These are phyloP conservation scores for Cynaeus angustus DNA, from an alignment of 2,888 invertebrate species.

Conservation along the genomic window DNA sequence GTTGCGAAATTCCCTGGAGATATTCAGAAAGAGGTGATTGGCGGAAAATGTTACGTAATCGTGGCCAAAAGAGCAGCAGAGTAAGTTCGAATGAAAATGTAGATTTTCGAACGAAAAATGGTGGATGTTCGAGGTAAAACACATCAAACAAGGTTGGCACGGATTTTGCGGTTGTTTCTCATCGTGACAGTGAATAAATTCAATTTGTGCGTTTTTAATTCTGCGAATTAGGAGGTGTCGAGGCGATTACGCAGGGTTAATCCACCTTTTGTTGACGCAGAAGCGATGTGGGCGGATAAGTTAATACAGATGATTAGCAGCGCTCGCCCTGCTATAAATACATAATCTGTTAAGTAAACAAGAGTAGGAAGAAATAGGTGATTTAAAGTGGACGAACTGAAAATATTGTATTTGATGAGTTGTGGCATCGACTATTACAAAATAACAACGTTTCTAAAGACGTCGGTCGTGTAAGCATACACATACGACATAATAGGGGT, in stretches of 20 bases:
- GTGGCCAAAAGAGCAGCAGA: neutral
- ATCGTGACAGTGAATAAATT: no score
- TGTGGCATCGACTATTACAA: conserved; percentile 7
- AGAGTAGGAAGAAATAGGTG: neutral
- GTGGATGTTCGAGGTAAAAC: no score
- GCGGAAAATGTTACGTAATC: conserved; percentile 1
- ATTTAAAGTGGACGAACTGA: no score
- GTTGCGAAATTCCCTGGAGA: conserved; percentile 1
- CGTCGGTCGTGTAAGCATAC: conserved; percentile 3
- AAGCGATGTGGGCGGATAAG: conserved; percentile 2
- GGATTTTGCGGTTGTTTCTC: no score
- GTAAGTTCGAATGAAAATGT: no score
- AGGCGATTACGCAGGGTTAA: conserved; percentile 1
- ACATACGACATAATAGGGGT: conserved; percentile 4
- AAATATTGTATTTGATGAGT: neutral
- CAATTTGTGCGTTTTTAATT: neutral
- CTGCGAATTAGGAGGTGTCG: neutral
- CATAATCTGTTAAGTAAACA: neutral
- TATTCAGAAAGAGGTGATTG: neutral
- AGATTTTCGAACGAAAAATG: no score
- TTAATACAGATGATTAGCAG: conserved; percentile 10
- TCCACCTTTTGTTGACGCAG: conserved; percentile 2
- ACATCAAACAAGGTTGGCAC: no score
- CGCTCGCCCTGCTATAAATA: neutral
- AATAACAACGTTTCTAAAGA: neutral